These are phyloP conservation scores for Tetramorium bicarinatum DNA, from an alignment of 2,888 invertebrate species.

Conservation along the genomic window DNA sequence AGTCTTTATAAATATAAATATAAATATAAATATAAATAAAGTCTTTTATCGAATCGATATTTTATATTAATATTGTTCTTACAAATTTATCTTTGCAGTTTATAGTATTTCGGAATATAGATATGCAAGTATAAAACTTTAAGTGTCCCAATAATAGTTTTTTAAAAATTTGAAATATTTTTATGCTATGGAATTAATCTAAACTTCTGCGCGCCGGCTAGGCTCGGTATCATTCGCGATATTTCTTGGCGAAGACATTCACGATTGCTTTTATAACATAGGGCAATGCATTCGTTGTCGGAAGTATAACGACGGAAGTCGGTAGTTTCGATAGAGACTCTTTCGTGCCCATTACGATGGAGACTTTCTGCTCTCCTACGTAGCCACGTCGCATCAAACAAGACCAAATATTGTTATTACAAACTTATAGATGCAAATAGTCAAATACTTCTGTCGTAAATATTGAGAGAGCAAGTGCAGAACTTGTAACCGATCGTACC, in stretches of 20 bases:
- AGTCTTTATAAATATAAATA: too few species aligned
- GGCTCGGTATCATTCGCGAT: conserved; percentile 17
- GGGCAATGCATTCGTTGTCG: conserved; percentile 25
- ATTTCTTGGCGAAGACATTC: conserved; percentile 45
- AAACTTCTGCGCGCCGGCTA: not conserved
- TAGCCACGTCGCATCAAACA: conserved; percentile 2
- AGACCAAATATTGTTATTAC: conserved; percentile 11
- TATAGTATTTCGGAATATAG: not conserved
- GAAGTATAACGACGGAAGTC: conserved; percentile 9
- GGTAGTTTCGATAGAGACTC: not conserved
- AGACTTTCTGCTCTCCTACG: not conserved
- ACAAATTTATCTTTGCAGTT: not conserved
- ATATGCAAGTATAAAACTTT: not conserved
- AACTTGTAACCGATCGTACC: not conserved
- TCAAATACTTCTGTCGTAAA: not conserved
- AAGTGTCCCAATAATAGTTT: conserved; percentile 6
- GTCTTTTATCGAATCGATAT: not conserved
- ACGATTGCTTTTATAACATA: conserved; percentile 40
- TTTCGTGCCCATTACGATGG: not conserved
- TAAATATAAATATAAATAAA: too few species aligned
- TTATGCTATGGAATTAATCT: not conserved
- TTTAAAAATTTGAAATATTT: conserved; percentile 6
- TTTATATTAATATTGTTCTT: not conserved
- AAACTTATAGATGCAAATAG: conserved; percentile 1
- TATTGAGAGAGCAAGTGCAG: not conserved